Evolutionary conservation across 2,113 vertebrate species (phyloP).

Genomic region (Lepus timidus): DNA sequence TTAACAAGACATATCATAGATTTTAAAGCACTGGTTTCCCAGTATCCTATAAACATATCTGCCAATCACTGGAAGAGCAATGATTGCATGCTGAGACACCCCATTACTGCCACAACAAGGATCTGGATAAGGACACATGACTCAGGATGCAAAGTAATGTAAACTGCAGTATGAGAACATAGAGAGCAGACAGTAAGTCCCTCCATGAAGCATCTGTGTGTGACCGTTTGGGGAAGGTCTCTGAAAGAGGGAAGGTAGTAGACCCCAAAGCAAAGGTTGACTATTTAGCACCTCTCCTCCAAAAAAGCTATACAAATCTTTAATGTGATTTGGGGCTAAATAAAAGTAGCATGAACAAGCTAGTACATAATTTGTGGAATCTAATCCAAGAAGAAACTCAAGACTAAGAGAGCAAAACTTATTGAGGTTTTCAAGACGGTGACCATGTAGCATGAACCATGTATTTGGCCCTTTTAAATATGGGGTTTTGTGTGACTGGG

Average conservation of each 20-base stretch:
- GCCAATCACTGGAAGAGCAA: background rate
- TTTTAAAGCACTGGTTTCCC: background rate
- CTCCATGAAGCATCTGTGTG: fast-evolving
- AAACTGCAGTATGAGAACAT: background rate
- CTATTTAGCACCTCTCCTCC: background rate
- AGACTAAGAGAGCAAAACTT: background rate
- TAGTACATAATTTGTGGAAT: background rate
- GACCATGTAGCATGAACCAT: background rate
- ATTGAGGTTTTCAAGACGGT: background rate
- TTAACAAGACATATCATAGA: background rate
- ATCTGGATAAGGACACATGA: background rate
- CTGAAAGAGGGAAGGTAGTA: background rate
- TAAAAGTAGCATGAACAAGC: background rate
- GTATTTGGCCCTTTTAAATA: background rate
- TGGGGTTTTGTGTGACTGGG: background rate
- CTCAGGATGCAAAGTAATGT: background rate
- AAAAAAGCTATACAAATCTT: background rate
- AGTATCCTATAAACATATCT: background rate
- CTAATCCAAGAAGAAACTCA: background rate
- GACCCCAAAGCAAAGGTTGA: background rate
- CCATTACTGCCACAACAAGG: background rate
- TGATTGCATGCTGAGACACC: background rate
- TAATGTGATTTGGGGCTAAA: background rate
- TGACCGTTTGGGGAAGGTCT: background rate
- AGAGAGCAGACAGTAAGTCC: background rate